Conservation (phyloP, 92 coral and sea anemone genomes). For the Phenganax marumi region DNA sequence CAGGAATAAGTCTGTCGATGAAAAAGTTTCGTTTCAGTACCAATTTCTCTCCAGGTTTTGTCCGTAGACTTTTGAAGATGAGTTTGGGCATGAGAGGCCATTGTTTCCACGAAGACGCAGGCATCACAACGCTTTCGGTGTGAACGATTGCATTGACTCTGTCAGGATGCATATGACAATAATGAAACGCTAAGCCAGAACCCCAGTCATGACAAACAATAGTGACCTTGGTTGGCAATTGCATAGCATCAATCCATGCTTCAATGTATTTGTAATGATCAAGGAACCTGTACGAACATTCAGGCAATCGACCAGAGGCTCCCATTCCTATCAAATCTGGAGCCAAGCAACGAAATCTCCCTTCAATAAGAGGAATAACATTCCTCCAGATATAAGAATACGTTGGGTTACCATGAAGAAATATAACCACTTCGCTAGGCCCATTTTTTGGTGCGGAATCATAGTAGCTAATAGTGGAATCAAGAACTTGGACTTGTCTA, state of each 20-base stretch:
- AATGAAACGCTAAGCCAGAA: constrained; percentile 42
- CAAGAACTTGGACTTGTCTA: constrained; percentile 16
- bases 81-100: constrained; percentile 33
- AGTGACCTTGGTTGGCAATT: constrained; percentile 28
- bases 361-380: constrained; percentile 20
- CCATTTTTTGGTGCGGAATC: constrained; percentile 33
- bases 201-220: constrained; percentile 53
- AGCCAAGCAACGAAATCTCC: constrained; percentile 26
- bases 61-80: constrained; percentile 44
- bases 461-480: constrained; percentile 32
- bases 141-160: constrained; percentile 34
- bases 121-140: constrained; percentile 46
- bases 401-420: constrained; percentile 53
- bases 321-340: constrained; percentile 55
- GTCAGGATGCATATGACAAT: constrained; percentile 41
- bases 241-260: constrained; percentile 34
- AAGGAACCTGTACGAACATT: constrained; percentile 23
- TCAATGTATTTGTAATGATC: constrained; percentile 42
- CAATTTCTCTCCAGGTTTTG: constrained; percentile 44
- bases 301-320: constrained; percentile 20
- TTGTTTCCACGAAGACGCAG: constrained; percentile 44
- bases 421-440: constrained; percentile 22
- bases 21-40: constrained; percentile 38
- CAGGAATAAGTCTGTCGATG: constrained; percentile 43
- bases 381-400: constrained; percentile 53